Conservation (phyloP, 2,113 vertebrate species). For the Psilopsiagon aurifrons region DNA sequence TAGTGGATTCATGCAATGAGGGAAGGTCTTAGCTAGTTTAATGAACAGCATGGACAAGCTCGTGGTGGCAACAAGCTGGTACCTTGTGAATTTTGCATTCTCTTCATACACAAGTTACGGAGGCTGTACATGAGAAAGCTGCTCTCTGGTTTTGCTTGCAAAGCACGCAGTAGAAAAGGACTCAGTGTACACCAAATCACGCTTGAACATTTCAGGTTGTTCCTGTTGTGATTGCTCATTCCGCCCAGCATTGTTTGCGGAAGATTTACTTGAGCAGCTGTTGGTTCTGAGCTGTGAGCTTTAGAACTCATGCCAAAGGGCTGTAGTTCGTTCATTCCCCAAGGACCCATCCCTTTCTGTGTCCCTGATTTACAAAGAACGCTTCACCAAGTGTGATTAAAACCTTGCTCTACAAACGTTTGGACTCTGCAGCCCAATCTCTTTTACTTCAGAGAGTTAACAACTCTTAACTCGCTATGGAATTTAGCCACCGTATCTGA, state of each 20-base stretch:
- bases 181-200: slow-evolving; percentile 47
- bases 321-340: slow-evolving; percentile 62
- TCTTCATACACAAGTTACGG: slow-evolving; percentile 63
- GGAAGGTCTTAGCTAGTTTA: slow-evolving; percentile 67
- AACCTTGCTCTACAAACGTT: slow-evolving; percentile 41
- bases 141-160: slow-evolving; percentile 60
- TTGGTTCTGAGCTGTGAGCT: slow-evolving; percentile 71
- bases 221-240: slow-evolving; percentile 68
- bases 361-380: slow-evolving; percentile 16
- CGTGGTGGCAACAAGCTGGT: slow-evolving; percentile 55
- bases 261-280: slow-evolving; percentile 65
- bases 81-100: slow-evolving; percentile 65
- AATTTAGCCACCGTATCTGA: slow-evolving; percentile 74
- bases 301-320: slow-evolving; percentile 76
- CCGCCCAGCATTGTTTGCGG: slow-evolving; percentile 54
- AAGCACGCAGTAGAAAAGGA: slow-evolving; percentile 58
- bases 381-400: slow-evolving; percentile 56
- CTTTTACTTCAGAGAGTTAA: slow-evolving; percentile 68
- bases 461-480: slow-evolving; percentile 59
- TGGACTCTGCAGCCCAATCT: slow-evolving; percentile 65
- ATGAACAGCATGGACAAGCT: slow-evolving; percentile 60
- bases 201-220: slow-evolving; percentile 72
- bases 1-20: slow-evolving; percentile 69
- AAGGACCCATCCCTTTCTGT: slow-evolving; percentile 32
- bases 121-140: slow-evolving; percentile 61